A percentile compares a stretch with the other conserved stretches of the same genome.
These are phyloP conservation scores for Cichlasoma orientale DNA, from an alignment of 2,797 vertebrate genomes.

Conservation along the genomic window DNA sequence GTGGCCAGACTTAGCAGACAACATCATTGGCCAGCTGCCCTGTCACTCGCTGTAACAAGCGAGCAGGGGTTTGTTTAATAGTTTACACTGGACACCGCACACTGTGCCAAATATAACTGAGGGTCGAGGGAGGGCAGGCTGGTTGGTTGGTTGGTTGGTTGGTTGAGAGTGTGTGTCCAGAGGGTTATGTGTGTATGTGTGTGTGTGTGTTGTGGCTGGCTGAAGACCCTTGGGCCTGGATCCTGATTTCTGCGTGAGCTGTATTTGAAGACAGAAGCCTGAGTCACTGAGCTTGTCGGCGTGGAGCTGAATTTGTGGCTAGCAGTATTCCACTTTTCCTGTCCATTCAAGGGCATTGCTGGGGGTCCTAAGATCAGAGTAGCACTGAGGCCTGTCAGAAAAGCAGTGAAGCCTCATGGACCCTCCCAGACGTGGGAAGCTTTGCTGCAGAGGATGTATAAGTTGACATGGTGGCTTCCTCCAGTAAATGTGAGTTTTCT, in stretches of 20 bases:
- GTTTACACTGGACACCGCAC: conserved; percentile 74
- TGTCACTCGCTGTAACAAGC: conserved; percentile 70
- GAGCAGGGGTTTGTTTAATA: conserved; percentile 61
- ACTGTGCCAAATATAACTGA: conserved; percentile 79
- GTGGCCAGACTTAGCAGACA: conserved; percentile 57
- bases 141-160: conserved; percentile 41
- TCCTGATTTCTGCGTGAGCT: conserved; percentile 33
- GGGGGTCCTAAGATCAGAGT: conserved; percentile 46
- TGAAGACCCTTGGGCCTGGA: conserved; percentile 56
- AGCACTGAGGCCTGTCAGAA: conserved; percentile 52
- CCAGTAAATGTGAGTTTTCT: conserved; percentile 15
- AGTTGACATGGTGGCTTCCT: conserved; percentile 71
- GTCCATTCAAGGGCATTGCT: conserved; percentile 79
- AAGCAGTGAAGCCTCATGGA: conserved; percentile 63
- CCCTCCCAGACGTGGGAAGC: conserved; percentile 28
- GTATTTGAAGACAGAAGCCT: conserved; percentile 33
- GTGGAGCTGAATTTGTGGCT: conserved; percentile 43
- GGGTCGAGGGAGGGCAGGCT: conserved; percentile 24
- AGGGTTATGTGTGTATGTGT: conserved; percentile 25
- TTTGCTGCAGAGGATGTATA: conserved; percentile 63
- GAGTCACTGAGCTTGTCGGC: conserved; percentile 27
- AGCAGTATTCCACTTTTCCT: conserved; percentile 61
- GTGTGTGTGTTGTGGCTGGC: conserved; percentile 55
- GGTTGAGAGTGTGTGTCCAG: conserved; percentile 49
- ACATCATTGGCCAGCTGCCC: conserved; percentile 71